Evolutionary conservation across 2,888 invertebrate species (phyloP).

Genomic region (Molorchus minor): DNA sequence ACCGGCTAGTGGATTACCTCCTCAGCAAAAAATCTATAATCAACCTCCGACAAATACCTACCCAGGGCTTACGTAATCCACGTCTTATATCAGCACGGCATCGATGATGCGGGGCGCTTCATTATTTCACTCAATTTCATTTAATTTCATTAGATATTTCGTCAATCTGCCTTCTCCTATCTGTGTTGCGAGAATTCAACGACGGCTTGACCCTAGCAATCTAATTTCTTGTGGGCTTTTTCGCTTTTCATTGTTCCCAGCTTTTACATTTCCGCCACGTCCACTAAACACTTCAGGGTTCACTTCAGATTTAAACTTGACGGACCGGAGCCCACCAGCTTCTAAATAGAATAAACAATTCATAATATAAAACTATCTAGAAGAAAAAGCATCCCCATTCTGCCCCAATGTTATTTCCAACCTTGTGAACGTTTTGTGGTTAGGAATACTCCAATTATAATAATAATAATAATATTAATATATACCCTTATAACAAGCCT

Average conservation of each 20-base stretch:
- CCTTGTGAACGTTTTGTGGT: too few species aligned
- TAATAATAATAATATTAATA: too few species aligned
- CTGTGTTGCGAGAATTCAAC: constrained; percentile 20
- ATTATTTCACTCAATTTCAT: constrained; percentile 22
- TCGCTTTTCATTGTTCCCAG: constrained; percentile 10
- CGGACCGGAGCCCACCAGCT: too few species aligned
- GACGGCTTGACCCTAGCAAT: constrained; percentile 22
- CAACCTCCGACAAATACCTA: constrained; percentile 38
- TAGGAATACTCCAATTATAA: too few species aligned
- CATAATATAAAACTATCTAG: too few species aligned
- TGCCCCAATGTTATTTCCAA: too few species aligned
- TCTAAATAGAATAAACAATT: too few species aligned
- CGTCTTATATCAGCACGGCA: constrained; percentile 13
- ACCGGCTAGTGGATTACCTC: constrained; percentile 32
- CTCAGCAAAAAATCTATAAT: constrained; percentile 40
- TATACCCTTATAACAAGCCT: too few species aligned
- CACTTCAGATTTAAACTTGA: too few species aligned
- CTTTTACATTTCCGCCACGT: constrained; percentile 21
- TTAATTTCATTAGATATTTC: constrained; percentile 25
- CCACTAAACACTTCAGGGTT: neutral
- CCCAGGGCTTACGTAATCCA: constrained; percentile 28
- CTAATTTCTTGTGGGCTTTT: constrained; percentile 20
- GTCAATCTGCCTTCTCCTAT: constrained; percentile 20
- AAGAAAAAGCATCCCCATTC: too few species aligned
- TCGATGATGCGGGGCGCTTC: constrained; percentile 8